Evolutionary conservation across 2,797 vertebrate genomes (phyloP).

Genomic region (Betta splendens): DNA sequence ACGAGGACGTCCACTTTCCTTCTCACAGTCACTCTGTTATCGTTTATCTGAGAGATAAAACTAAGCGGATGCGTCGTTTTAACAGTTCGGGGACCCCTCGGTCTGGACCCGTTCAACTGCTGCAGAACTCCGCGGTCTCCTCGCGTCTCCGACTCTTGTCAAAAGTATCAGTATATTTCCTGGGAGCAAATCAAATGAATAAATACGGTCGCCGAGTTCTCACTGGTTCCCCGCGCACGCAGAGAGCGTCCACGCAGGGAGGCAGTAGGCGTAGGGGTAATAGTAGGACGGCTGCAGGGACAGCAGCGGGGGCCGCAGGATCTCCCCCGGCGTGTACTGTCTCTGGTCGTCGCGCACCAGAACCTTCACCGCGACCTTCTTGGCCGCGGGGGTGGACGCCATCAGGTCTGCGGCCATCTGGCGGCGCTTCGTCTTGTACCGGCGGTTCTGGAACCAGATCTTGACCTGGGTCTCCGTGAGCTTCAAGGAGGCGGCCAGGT

Average conservation of each 20-base stretch:
- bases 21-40: slow-evolving; percentile 15
- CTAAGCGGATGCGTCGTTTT: neutral
- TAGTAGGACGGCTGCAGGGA: slow-evolving; percentile 91
- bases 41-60: too few relatives aligned
- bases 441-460: slow-evolving; percentile 99
- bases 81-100: slow-evolving; percentile 8
- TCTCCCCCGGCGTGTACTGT: slow-evolving; percentile 95
- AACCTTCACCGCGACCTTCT: slow-evolving; percentile 98
- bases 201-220: slow-evolving; percentile 74
- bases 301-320: slow-evolving; percentile 90
- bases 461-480: slow-evolving; percentile 99
- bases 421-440: slow-evolving; percentile 97
- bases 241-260: slow-evolving; percentile 95
- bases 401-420: slow-evolving; percentile 95
- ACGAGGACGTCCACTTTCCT: slow-evolving; percentile 37
- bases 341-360: slow-evolving; percentile 97
- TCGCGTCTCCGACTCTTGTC: slow-evolving; percentile 58
- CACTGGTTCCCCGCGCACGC: slow-evolving; percentile 87
- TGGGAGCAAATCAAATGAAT: slow-evolving; percentile 61
- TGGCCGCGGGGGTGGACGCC: slow-evolving; percentile 92
- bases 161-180: slow-evolving; percentile 54
- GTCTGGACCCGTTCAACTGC: too few relatives aligned
- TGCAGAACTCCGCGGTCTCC: too few relatives aligned
- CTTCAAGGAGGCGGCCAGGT: slow-evolving; percentile 96
- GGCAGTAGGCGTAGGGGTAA: slow-evolving; percentile 95